Base-by-base conservation (phyloP, 2,888 invertebrate genomes). In the Alloplasta piceator region DNA sequence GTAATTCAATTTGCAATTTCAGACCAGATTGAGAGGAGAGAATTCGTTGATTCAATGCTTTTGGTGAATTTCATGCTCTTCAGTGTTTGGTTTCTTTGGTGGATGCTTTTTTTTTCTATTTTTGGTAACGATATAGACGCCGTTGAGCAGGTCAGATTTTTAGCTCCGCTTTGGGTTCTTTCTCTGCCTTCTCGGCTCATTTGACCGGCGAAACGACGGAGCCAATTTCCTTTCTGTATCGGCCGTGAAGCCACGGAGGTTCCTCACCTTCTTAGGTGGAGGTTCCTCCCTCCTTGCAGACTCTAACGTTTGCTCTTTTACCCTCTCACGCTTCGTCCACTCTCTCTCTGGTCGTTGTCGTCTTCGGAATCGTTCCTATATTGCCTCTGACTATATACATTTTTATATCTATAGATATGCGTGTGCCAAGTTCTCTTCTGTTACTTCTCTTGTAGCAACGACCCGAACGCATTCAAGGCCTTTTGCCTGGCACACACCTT, bases 401-500 rank as follows among this genome's bases (percentile, higher is more conserved):
- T n/a, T n/a, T n/a, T n/a, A 26, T 26, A 26, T 26, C 1, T 26
- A 26, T 26, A 26, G 26, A 26, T 26, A 26, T 26, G 26, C 3
- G 26, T 26, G 26, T 26, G 26, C 26, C 1, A 26, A 26, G 75
- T 76, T 81, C 76, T 61, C 71, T 63, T 68, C 80, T 16, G 14
- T 12, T 48, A 14, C 26, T 26, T 26, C 61, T 80, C 60, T 58
- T 80, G 76, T 79, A 88, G 85, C 88, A 88, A 89, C 87, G 89
- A 88, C 86, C 89, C 86, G 85, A 87, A 85, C 86, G 84, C 85
- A 76, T 80, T 87, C 89, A 89, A 89, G 89, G 89, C 86, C 88
- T 26, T 26, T 26, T 87, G 87, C 86, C 88, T 85, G 82, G 76
- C 82, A 85, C 81, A 82, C 83, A 55, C 85, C 87, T 88, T 89